Evolutionary conservation across 2,888 invertebrate genomes (phyloP).

Genomic region (Napeogenes sylphis): DNA sequence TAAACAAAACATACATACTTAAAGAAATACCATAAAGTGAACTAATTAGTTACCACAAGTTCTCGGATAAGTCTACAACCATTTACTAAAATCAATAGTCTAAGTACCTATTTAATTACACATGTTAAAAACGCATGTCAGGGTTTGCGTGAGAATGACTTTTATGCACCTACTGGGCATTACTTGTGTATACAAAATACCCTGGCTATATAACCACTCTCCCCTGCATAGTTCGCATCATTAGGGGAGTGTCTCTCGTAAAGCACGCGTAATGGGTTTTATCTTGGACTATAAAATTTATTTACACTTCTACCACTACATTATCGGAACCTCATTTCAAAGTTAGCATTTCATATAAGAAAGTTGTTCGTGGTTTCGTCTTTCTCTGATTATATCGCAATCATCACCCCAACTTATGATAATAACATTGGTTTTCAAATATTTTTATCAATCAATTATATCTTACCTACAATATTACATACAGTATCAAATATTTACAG

Average conservation of each 20-base stretch:
- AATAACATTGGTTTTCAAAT: no score
- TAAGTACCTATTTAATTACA: conserved; percentile 1
- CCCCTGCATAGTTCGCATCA: conserved; percentile 59
- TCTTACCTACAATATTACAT: no score
- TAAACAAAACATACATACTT: no score
- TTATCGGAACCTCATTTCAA: conserved; percentile 51
- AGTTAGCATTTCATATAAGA: conserved; percentile 42
- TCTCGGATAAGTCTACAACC: no score
- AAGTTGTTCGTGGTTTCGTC: background rate
- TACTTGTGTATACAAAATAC: conserved; percentile 29
- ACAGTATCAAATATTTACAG: no score
- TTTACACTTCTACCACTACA: conserved; percentile 61
- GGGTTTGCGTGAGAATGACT: conserved; percentile 28
- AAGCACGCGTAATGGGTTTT: conserved; percentile 69
- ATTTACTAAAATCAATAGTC: background rate
- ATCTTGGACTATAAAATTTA: conserved; percentile 72
- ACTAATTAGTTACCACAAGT: no score
- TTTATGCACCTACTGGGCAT: conserved; percentile 19
- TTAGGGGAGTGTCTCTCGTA: conserved; percentile 71
- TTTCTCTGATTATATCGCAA: no score
- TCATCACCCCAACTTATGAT: no score
- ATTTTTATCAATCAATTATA: no score
- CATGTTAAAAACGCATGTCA: conserved; percentile 5
- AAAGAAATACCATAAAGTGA: no score
- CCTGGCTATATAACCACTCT: conserved; percentile 31